Evolutionary conservation across 2,888 invertebrate genomes (phyloP).

Genomic region (Antheraea assamensis): DNA sequence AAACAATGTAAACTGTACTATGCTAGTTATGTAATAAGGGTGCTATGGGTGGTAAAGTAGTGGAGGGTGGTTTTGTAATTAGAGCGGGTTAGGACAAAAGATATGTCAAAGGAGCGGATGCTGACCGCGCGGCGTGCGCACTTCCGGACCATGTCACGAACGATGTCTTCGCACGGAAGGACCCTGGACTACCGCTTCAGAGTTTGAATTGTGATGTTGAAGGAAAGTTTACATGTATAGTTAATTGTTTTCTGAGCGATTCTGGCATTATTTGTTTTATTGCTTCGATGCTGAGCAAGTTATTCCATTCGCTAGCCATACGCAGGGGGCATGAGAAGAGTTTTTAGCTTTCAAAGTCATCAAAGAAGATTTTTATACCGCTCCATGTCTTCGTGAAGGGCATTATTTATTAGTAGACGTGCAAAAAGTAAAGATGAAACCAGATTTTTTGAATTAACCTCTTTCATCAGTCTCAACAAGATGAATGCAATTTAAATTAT

Average conservation of each 20-base stretch:
- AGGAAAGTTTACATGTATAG: constrained; percentile 3
- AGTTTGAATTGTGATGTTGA: constrained; percentile 28
- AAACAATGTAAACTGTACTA: constrained; percentile 42
- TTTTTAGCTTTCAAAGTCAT: not conserved
- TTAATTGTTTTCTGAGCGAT: not conserved
- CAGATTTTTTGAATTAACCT: not conserved
- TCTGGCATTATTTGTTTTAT: not conserved
- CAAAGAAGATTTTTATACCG: not conserved
- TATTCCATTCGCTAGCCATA: not conserved
- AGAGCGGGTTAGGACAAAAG: constrained; percentile 57
- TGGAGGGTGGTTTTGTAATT: constrained; percentile 58
- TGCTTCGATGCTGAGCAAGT: not conserved
- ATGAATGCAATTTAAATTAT: not conserved
- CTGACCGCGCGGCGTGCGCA: constrained; percentile 70
- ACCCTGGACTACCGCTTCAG: constrained; percentile 42
- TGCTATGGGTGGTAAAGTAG: constrained; percentile 20
- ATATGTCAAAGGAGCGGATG: constrained; percentile 77
- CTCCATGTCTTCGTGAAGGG: not conserved
- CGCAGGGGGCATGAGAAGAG: not conserved
- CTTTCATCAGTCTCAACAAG: not conserved
- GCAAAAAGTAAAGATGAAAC: not conserved
- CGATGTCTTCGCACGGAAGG: constrained; percentile 62
- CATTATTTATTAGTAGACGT: too few relatives aligned
- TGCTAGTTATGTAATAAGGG: constrained; percentile 37
- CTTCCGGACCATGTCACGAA: constrained; percentile 62